phyloP scores from a whole-genome alignment of 2,113 vertebrate species.

The Grammatotria lemairii region DNA sequence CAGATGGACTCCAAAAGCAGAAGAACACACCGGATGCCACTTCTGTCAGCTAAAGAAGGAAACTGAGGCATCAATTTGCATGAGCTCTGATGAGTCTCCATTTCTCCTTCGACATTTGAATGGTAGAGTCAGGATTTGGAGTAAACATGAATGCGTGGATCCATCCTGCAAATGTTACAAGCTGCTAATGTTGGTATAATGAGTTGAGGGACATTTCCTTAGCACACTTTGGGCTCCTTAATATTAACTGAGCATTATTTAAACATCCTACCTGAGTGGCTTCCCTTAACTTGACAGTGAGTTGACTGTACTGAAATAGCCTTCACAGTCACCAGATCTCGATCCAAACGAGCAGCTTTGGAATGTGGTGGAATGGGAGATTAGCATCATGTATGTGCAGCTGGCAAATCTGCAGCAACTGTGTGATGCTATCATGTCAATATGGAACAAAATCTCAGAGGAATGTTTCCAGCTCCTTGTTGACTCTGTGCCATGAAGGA shows the following conservation, averaged over 20 bases:
- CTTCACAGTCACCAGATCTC: not conserved
- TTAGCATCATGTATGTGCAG: not conserved
- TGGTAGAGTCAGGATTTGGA: not conserved
- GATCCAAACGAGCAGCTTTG: not conserved
- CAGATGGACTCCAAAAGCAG: not conserved
- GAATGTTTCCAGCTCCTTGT: not conserved
- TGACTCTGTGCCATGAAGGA: not conserved
- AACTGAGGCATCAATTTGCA: not conserved
- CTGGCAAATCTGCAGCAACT: not conserved
- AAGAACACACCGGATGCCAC: not conserved
- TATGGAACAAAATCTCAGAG: not conserved
- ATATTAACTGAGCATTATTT: not conserved
- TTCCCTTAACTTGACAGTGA: not conserved
- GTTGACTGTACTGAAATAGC: not conserved
- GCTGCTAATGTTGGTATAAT: not conserved
- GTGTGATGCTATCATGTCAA: not conserved
- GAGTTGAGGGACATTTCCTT: not conserved
- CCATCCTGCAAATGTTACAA: not conserved
- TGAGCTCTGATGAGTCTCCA: not conserved
- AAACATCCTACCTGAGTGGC: not conserved
- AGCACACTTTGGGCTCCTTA: not conserved
- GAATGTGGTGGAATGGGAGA: not conserved
- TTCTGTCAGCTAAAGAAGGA: not conserved
- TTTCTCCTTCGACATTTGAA: not conserved
- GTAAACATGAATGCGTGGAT: not conserved